Conservation (phyloP, 2,888 invertebrate species). For the Hermaeophaga mercurialis region DNA sequence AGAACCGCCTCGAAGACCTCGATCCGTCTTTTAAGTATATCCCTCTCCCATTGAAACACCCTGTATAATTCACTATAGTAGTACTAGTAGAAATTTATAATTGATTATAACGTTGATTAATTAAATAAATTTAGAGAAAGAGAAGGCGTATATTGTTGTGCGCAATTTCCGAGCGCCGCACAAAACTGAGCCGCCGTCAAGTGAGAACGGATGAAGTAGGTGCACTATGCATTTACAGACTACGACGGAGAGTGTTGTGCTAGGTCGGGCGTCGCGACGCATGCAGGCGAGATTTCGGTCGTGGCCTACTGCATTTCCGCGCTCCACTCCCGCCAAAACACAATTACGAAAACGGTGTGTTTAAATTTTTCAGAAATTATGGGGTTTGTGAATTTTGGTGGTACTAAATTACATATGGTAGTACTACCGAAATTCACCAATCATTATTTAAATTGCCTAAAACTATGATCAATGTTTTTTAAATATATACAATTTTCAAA, state of each 20-base stretch:
- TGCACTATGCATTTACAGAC: conserved; percentile 39
- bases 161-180: conserved; percentile 15
- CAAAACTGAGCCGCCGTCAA: conserved; percentile 32
- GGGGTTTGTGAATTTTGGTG: conserved; percentile 14
- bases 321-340: conserved; percentile 45
- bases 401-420: not conserved
- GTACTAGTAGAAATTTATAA: too few relatives aligned
- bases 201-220: conserved; percentile 39
- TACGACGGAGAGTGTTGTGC: conserved; percentile 58
- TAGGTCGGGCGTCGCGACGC: conserved; percentile 58
- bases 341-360: conserved; percentile 32
- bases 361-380: conserved; percentile 6
- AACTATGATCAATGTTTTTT: too few relatives aligned
- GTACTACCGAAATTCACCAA: too few relatives aligned
- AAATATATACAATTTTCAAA: too few relatives aligned
- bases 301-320: conserved; percentile 50
- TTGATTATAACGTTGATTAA: not conserved
- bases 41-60: too few relatives aligned
- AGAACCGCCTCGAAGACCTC: too few relatives aligned
- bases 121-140: not conserved
- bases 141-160: conserved; percentile 1
- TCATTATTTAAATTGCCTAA: too few relatives aligned
- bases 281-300: conserved; percentile 34
- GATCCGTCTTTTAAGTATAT: too few relatives aligned
- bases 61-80: too few relatives aligned